Base-by-base conservation (phyloP, 2,113 vertebrate species). In the Amblyornis subalaris region DNA sequence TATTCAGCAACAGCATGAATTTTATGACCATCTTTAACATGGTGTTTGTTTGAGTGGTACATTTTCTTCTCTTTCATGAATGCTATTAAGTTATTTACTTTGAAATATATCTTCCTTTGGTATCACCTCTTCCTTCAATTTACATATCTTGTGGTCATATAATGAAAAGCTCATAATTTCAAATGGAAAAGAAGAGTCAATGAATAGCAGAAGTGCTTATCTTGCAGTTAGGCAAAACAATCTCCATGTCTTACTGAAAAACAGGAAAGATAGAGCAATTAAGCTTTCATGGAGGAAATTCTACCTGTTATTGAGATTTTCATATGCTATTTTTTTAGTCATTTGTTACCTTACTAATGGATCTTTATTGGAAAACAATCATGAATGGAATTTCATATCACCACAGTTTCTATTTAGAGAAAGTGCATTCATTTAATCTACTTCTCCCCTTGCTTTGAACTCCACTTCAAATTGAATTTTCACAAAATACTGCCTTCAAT, bases 381-480 rank as follows among this genome's bases (percentile, higher is more conserved):
- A 60, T 58, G 8, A 91, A 38, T 45, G 12, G 44, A 86, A 91
- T 80, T 78, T 35, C 20, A 12, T 87, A 89, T 40, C 28, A 55
- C 33, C 31, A 45, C 7, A 33, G 10, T 54, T 89, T 85, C 61
- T 79, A 35, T 81, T 88, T 54, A 71, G 53, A 88, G 31, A 38
- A 80, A 81, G 36, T 35, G 22, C 6, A n/a, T 57, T 86, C 1
- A 44, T 75, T 55, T 65, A 54, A 60, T 58, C 36, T 73, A 12
- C n/a, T 57, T 75, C 7, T 82, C 4, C 23, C 16, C 14, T 75
- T 55, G 31, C 25, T 87, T 82, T 89, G 31, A 81, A 48, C 14
- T 87, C 36, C 24, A 35, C 40, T 60, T 89, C 45, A 77, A 91
- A 75, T 36, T 57, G 6, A 38, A 33, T 92, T 95, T 94, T 81